These are phyloP conservation scores for Lepus townsendii DNA, from an alignment of 2,797 vertebrate species.

Conservation along the genomic window DNA sequence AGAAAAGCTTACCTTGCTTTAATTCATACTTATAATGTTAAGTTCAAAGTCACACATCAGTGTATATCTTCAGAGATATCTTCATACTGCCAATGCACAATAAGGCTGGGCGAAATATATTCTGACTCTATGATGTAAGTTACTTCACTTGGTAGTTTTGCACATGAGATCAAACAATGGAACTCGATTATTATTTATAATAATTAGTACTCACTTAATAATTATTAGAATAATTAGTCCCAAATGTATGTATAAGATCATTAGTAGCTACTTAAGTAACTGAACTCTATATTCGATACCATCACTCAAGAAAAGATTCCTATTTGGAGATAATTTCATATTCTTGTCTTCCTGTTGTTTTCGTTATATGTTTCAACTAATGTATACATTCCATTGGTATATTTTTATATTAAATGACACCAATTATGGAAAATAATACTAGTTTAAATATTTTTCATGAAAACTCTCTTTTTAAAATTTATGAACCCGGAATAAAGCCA, in stretches of 20 bases:
- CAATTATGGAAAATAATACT: slow-evolving; percentile 8
- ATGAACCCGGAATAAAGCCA: background rate
- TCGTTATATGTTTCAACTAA: background rate
- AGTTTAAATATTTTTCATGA: slow-evolving; percentile 45
- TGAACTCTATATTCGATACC: slow-evolving; percentile 41
- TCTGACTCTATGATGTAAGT: background rate
- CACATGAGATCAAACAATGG: slow-evolving; percentile 31
- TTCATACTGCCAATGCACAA: background rate
- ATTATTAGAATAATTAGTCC: slow-evolving; percentile 12
- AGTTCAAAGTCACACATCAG: slow-evolving; percentile 4
- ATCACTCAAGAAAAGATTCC: slow-evolving; percentile 36
- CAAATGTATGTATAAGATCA: background rate
- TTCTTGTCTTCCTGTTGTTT: background rate
- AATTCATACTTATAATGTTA: slow-evolving; percentile 52
- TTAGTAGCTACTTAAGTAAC: slow-evolving; percentile 22
- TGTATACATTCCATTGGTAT: background rate
- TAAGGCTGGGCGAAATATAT: background rate
- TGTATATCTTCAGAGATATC: background rate
- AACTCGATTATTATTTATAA: background rate
- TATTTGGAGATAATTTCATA: slow-evolving; percentile 41
- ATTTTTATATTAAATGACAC: slow-evolving; percentile 13
- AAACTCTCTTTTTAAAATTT: slow-evolving; percentile 14
- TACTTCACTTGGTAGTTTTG: slow-evolving; percentile 35
- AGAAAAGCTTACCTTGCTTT: slow-evolving; percentile 43
- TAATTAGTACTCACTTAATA: too few species aligned